Conservation (phyloP, 2,113 vertebrate genomes). For the Ceratotherium simum region DNA sequence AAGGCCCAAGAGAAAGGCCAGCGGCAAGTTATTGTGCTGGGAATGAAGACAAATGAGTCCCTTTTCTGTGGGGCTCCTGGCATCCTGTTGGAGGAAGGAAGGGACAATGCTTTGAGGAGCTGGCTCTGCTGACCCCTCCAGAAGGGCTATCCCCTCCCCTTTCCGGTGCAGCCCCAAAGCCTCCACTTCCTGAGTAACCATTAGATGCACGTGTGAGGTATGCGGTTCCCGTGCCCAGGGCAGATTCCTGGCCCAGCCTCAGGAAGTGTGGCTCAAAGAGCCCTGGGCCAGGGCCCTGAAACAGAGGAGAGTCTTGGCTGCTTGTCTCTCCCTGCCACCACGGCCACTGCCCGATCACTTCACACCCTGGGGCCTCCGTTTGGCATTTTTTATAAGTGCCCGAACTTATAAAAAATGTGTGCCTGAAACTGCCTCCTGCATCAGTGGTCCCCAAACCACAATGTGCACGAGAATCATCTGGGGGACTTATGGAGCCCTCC, state of each 20-base stretch:
- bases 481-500: not conserved
- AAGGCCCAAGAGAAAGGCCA: constrained; percentile 73
- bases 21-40: constrained; percentile 70
- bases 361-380: not conserved
- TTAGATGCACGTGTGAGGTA: constrained; percentile 62
- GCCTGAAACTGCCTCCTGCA: not conserved
- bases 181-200: constrained; percentile 71
- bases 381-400: not conserved
- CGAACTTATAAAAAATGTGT: too few relatives aligned
- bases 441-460: not conserved
- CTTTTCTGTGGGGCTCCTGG: constrained; percentile 73
- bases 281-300: not conserved
- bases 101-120: constrained; percentile 75
- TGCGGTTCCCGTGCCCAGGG: not conserved
- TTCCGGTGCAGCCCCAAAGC: constrained; percentile 61
- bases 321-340: not conserved
- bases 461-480: not conserved
- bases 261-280: constrained; percentile 43
- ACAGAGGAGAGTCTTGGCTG: not conserved
- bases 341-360: not conserved
- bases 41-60: constrained; percentile 74
- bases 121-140: constrained; percentile 53
- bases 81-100: constrained; percentile 81
- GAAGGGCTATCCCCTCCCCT: constrained; percentile 53
- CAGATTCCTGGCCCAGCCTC: constrained; percentile 57